These are phyloP conservation scores for Sebastes wilsoni DNA, from an alignment of 2,797 vertebrate genomes.

Conservation along the genomic window DNA sequence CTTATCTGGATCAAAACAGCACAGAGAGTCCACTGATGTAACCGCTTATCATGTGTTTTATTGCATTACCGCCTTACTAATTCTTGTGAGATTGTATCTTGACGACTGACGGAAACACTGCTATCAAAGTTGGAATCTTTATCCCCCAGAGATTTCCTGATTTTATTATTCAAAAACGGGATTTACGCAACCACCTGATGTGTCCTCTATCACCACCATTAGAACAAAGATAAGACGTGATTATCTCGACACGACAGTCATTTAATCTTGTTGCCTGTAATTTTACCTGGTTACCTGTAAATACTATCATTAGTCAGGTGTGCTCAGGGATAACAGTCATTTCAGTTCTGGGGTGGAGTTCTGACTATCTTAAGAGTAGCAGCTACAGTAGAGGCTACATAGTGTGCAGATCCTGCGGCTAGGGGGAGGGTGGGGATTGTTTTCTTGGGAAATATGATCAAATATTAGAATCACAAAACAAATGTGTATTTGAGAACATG, in stretches of 20 bases:
- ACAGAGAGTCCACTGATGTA: not conserved
- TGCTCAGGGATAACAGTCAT: not conserved
- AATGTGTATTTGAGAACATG: not conserved
- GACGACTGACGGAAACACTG: not conserved
- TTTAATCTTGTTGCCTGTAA: too few species aligned
- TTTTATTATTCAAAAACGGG: not conserved
- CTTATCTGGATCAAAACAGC: constrained; percentile 84
- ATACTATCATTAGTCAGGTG: not conserved
- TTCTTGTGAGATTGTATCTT: not conserved
- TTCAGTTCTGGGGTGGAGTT: not conserved
- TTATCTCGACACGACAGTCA: too few species aligned
- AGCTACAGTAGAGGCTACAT: not conserved
- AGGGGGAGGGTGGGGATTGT: not conserved
- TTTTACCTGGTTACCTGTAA: not conserved
- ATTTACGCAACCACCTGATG: too few species aligned
- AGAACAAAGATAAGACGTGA: too few species aligned
- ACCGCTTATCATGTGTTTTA: not conserved
- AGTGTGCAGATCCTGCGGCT: not conserved
- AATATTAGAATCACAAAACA: not conserved
- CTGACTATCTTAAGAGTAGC: not conserved
- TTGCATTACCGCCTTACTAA: not conserved
- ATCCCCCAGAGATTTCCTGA: not conserved
- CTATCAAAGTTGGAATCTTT: not conserved
- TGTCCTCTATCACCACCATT: too few species aligned
- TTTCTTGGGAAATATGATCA: not conserved